Conservation (phyloP, 92 coral and sea anemone species). For the Plumapathes pennacea region DNA sequence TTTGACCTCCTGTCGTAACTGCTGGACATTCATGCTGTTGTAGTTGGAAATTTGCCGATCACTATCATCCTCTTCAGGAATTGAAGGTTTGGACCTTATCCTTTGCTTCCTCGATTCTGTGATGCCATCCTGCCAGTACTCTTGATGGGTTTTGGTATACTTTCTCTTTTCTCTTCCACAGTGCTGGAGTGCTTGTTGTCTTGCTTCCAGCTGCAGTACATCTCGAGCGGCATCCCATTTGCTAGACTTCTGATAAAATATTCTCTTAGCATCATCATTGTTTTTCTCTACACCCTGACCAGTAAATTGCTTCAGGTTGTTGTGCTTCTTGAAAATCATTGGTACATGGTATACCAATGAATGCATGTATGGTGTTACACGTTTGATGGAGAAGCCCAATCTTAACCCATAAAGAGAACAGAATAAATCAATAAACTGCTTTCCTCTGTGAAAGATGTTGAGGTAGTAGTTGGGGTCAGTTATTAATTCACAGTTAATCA, state of each 20-base stretch:
- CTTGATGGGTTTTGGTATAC: slow-evolving; percentile 48
- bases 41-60: not conserved
- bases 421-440: slow-evolving; percentile 11
- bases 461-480: not conserved
- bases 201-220: slow-evolving; percentile 34
- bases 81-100: slow-evolving; percentile 13
- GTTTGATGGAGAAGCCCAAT: not conserved
- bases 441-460: slow-evolving; percentile 2
- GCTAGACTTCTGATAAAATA: slow-evolving; percentile 48
- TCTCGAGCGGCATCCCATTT: slow-evolving; percentile 62
- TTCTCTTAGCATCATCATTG: slow-evolving; percentile 44
- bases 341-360: slow-evolving; percentile 29
- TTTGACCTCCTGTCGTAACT: slow-evolving; percentile 3
- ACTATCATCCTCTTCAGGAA: not conserved
- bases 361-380: slow-evolving; percentile 32
- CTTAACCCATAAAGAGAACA: slow-evolving; percentile 11
- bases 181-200: slow-evolving; percentile 43
- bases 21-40: not conserved
- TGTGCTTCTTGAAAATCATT: not conserved
- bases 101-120: slow-evolving; percentile 5
- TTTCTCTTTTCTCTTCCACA: slow-evolving; percentile 26
- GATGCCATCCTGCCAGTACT: slow-evolving; percentile 8
- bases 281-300: slow-evolving; percentile 57
- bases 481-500: slow-evolving; percentile 1
- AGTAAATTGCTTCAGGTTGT: slow-evolving; percentile 15